These are phyloP conservation scores for Ceratosolen solmsi DNA, from an alignment of 1,140 invertebrate genomes.

Conservation along the genomic window DNA sequence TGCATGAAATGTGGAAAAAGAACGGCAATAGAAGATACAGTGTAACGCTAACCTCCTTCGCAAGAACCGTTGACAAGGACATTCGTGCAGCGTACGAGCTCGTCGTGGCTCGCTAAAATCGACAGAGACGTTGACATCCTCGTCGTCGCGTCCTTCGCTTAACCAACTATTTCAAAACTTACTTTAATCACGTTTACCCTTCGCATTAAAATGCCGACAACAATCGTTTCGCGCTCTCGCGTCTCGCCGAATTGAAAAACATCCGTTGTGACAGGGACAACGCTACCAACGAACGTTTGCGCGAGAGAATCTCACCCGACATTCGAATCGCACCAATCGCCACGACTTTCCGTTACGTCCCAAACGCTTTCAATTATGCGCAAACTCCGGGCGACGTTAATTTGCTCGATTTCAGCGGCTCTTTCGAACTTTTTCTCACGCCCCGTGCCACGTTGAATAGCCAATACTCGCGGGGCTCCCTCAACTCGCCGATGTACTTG, in stretches of 20 bases:
- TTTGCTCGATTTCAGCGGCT: background rate
- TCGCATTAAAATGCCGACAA: background rate
- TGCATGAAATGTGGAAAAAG: too few relatives aligned
- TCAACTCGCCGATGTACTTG: too few relatives aligned
- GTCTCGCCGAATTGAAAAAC: background rate
- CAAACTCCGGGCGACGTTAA: background rate
- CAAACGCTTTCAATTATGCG: background rate
- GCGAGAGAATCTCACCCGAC: background rate
- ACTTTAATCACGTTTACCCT: background rate
- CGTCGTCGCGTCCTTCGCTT: background rate
- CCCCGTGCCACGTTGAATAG: too few relatives aligned
- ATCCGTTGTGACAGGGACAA: conserved; percentile 48
- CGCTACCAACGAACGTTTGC: background rate
- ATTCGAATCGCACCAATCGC: conserved; percentile 41
- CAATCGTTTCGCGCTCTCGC: conserved; percentile 15
- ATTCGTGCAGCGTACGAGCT: conserved; percentile 79
- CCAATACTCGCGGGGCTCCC: too few relatives aligned
- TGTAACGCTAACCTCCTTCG: conserved; percentile 76
- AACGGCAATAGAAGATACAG: too few relatives aligned
- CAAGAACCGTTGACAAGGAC: conserved; percentile 78
- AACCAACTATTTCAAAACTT: background rate
- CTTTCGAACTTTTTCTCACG: too few relatives aligned
- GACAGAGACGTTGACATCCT: conserved; percentile 68
- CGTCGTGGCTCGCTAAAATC: conserved; percentile 77
- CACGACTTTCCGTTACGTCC: background rate